phyloP scores from a whole-genome alignment of 2,797 vertebrate genomes.

The Gymnoscopelus braueri region DNA sequence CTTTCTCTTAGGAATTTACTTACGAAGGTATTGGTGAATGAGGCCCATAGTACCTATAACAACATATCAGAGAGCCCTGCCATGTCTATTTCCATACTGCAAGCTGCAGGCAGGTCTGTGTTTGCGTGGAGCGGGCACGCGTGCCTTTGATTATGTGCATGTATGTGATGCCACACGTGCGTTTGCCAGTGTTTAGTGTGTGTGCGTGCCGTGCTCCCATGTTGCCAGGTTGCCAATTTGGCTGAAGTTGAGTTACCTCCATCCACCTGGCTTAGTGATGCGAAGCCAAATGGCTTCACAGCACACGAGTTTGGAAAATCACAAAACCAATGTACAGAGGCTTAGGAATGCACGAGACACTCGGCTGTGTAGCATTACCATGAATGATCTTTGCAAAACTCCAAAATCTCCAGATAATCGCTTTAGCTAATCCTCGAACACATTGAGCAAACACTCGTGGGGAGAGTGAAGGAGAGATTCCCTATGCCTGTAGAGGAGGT shows the following conservation, averaged over 20 bases:
- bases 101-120: too few relatives aligned
- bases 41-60: too few relatives aligned
- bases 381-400: conserved; percentile 81
- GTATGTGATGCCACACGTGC: background rate
- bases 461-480: conserved; percentile 56
- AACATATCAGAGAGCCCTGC: too few relatives aligned
- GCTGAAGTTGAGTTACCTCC: conserved; percentile 68
- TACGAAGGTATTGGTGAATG: too few relatives aligned
- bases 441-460: conserved; percentile 72
- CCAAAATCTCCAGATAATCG: conserved; percentile 84
- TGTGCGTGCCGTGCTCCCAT: conserved; percentile 14
- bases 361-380: conserved; percentile 73
- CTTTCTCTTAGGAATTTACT: too few relatives aligned
- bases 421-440: conserved; percentile 81
- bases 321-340: conserved; percentile 64
- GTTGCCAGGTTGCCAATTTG: conserved; percentile 63
- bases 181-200: conserved; percentile 14
- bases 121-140: too few relatives aligned
- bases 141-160: background rate
- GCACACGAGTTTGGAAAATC: conserved; percentile 57
- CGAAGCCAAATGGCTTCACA: conserved; percentile 70
- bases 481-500: too few relatives aligned
- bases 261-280: conserved; percentile 67
- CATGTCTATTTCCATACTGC: too few relatives aligned
- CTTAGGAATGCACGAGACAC: conserved; percentile 72